Evolutionary conservation across 30 jellyfish, hydroid and myxozoan genomes (phyloP), one percentile per base, ranked within the genome.

Genomic region (Haliclystus octoradiatus): DNA sequence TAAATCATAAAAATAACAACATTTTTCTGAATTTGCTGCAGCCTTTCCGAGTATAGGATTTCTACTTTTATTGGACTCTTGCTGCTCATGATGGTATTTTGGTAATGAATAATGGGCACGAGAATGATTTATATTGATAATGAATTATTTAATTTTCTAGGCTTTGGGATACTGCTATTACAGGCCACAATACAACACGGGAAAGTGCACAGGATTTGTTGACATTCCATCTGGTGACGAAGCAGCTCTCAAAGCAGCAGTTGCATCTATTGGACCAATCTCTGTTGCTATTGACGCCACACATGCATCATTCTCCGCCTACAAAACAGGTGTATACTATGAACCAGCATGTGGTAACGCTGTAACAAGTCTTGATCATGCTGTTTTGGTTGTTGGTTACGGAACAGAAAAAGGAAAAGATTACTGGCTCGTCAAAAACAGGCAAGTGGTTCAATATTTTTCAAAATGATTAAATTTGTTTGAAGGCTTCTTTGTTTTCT

Each of bases 271-370:
- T 68, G 99, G 99, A 0, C 99, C 99, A 31, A 81, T 92, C 0
- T 92, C 99, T 27, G 96, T 83, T 22, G 96, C 99, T 12, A 92
- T 92, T 30, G 99, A 92, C 76, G 96, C 99, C 33, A 84, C 85
- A 24, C 94, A 82, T 47, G 81, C 94, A 40, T 79, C 95, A 13
- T 92, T 92, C 78, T 82, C 76, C 68, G 50, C 93, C 13, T 92
- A 92, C 73, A 27, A 67, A 13, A 29, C 90, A 7, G 99, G 99
- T 15, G 93, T 92, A 14, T 83, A 83, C 63, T 63, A 63, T 65
- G 96, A 83, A 77, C 99, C 99, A 35, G 28, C 72, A n/a, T 92
- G 99, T 80, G 92, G 95, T 4, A 78, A 75, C 63, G 88, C 77
- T 0, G 67, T 89, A 2, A 72, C 69, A 15, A 84, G 69, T 26